A percentile compares a stretch with the other conserved stretches of the same genome.
phyloP scores from a whole-genome alignment of 2,888 invertebrate genomes.

The Hypselothyrea guttata region DNA sequence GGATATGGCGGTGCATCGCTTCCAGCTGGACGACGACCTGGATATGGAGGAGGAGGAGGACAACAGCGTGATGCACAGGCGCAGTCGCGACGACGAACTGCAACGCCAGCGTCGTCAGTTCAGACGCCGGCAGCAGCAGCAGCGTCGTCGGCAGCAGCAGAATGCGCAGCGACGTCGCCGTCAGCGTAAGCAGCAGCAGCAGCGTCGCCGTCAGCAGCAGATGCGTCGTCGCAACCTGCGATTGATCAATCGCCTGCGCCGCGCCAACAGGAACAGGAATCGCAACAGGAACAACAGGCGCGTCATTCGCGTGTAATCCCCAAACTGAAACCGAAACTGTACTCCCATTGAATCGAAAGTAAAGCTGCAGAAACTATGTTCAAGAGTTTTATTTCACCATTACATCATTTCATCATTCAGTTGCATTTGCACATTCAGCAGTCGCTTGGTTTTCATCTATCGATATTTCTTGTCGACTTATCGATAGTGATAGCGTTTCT shows the following conservation, averaged over 20 bases:
- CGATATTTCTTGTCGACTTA: too few species aligned
- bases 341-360: too few species aligned
- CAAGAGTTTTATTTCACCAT: too few species aligned
- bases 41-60: neutral
- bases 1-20: too few species aligned
- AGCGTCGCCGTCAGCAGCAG: conserved; percentile 43
- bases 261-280: conserved; percentile 26
- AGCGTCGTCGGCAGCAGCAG: conserved; percentile 43
- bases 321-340: conserved; percentile 2
- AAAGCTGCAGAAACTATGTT: too few species aligned
- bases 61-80: conserved; percentile 16
- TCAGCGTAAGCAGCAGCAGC: conserved; percentile 41
- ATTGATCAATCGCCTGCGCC: conserved; percentile 46
- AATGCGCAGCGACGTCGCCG: conserved; percentile 49
- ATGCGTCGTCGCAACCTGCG: conserved; percentile 41
- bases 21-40: neutral
- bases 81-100: conserved; percentile 29
- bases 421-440: too few species aligned
- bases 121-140: conserved; percentile 35
- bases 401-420: too few species aligned
- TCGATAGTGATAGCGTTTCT: too few species aligned
- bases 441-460: too few species aligned
- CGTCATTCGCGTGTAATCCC: conserved; percentile 35
- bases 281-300: conserved; percentile 32
- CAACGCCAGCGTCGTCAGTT: conserved; percentile 38